Conservation (phyloP, 2,113 vertebrate species). For the Mus pahari region DNA sequence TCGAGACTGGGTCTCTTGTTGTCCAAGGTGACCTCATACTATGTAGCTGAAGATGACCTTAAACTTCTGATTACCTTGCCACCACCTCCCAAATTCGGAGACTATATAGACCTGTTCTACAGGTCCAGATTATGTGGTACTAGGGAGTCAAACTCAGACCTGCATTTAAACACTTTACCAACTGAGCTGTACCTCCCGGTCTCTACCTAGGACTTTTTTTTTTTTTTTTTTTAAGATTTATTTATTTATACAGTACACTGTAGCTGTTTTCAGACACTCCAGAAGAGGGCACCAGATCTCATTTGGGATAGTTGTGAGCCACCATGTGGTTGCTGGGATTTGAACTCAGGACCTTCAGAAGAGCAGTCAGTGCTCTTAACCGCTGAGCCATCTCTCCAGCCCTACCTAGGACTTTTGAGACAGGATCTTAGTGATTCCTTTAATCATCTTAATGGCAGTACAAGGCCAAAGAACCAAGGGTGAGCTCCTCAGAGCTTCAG, state of each 20-base stretch:
- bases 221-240: too few species aligned
- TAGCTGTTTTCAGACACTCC: too few species aligned
- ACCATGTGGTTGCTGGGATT: too few species aligned
- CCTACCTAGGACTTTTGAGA: background rate
- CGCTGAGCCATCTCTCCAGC: too few species aligned
- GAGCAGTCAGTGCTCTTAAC: too few species aligned
- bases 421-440: background rate
- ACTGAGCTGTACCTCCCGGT: background rate
- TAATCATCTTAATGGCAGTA: background rate
- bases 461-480: background rate
- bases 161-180: background rate
- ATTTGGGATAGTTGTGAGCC: too few species aligned
- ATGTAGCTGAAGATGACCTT: background rate
- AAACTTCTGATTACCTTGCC: background rate
- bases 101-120: background rate
- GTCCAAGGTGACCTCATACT: background rate
- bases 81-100: background rate
- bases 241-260: too few species aligned
- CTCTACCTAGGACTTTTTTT: background rate
- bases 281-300: too few species aligned
- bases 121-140: background rate
- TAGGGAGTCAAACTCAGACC: background rate
- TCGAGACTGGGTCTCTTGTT: background rate
- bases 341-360: too few species aligned
- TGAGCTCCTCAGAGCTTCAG: background rate